A percentile compares a stretch with the other conserved stretches of the same genome.
phyloP scores from a whole-genome alignment of 2,113 vertebrate genomes.

The Mesoclemmys tuberculata region DNA sequence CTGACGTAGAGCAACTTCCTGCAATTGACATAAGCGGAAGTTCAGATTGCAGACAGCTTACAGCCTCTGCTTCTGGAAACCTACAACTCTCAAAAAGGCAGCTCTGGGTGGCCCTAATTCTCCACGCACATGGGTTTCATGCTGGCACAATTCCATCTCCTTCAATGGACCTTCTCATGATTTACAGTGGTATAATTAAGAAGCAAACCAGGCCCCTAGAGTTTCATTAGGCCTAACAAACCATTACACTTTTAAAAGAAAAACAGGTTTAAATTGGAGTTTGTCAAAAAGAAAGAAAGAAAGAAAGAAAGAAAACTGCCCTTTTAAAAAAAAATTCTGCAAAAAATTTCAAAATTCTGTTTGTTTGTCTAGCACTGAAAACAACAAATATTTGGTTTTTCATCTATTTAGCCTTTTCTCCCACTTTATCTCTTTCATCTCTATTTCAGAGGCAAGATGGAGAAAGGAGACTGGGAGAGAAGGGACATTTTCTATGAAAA shows the following conservation, averaged over 20 bases:
- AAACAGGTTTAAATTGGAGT: background rate
- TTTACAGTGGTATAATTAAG: background rate
- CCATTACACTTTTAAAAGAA: no score
- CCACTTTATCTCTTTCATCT: background rate
- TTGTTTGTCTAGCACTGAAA: background rate
- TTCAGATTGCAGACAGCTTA: background rate
- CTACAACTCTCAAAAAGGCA: background rate
- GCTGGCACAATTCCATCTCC: background rate
- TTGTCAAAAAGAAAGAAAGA: background rate
- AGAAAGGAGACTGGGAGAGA: no score
- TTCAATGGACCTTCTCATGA: background rate
- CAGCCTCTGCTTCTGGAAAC: background rate
- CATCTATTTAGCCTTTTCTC: background rate
- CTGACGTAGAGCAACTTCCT: background rate
- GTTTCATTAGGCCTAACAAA: background rate
- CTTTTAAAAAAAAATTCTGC: background rate
- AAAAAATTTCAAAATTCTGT: background rate
- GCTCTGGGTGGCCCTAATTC: background rate
- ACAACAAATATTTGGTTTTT: background rate
- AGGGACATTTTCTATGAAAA: background rate
- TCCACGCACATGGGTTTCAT: background rate
- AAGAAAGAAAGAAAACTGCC: rapidly evolving
- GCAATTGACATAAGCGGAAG: background rate
- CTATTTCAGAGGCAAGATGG: background rate
- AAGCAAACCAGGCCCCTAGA: background rate